A percentile compares a stretch with the other conserved stretches of the same genome.
Evolutionary conservation across 2,888 invertebrate species (phyloP).

Genomic region (Apantesis nais): DNA sequence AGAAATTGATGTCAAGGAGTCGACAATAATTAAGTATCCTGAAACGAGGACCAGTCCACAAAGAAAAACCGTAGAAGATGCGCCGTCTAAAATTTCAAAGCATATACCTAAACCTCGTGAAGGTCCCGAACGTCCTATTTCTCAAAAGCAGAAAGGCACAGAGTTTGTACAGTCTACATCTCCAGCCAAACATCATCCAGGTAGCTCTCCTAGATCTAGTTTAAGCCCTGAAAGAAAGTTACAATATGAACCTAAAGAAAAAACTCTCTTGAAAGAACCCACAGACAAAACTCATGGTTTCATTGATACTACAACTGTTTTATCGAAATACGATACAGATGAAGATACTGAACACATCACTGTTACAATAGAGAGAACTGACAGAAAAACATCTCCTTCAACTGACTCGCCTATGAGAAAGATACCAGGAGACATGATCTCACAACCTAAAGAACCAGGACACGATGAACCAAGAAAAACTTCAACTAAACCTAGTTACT

Average conservation of each 20-base stretch:
- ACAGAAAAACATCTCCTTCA: slow-evolving; percentile 1
- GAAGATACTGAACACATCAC: slow-evolving; percentile 18
- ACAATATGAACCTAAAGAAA: slow-evolving; percentile 17
- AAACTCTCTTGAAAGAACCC: slow-evolving; percentile 2
- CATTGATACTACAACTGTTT: slow-evolving; percentile 21
- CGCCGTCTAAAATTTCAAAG: slow-evolving; percentile 3
- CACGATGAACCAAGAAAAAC: slow-evolving; percentile 20
- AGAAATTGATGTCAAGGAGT: slow-evolving; percentile 22
- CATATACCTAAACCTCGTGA: slow-evolving; percentile 13
- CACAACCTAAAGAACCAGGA: slow-evolving; percentile 17
- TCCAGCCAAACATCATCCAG: slow-evolving; percentile 16
- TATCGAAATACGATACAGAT: slow-evolving; percentile 13
- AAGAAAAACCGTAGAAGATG: slow-evolving; percentile 20
- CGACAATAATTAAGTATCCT: slow-evolving; percentile 24
- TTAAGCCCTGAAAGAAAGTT: slow-evolving; percentile 38
- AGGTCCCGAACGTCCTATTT: slow-evolving; percentile 15
- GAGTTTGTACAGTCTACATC: slow-evolving; percentile 5
- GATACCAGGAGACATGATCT: slow-evolving; percentile 3
- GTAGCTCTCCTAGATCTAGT: slow-evolving; percentile 31
- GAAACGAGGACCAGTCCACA: slow-evolving; percentile 41
- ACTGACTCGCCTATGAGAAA: slow-evolving; percentile 10
- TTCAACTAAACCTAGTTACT: slow-evolving; percentile 21
- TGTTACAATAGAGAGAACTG: slow-evolving; percentile 15
- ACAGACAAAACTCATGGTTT: slow-evolving; percentile 2
- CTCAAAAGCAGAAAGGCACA: slow-evolving; percentile 14